A percentile compares a stretch with the other conserved stretches of the same genome.
Evolutionary conservation across 2,113 vertebrate species (phyloP).

Genomic region (Petrocephalus zakoni): DNA sequence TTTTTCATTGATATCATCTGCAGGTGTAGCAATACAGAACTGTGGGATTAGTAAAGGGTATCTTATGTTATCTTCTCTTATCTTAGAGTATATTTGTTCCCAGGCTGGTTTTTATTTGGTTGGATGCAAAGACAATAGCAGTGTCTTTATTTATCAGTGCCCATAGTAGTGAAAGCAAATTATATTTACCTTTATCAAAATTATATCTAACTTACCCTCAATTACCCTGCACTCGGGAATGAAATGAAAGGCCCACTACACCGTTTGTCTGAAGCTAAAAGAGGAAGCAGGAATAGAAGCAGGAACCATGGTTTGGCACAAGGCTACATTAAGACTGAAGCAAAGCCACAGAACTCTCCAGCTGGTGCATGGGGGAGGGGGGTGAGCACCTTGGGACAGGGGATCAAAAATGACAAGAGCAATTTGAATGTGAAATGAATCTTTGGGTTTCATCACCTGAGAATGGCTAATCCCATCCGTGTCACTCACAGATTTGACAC

Average conservation of each 20-base stretch:
- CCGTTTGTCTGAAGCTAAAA: background rate
- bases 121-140: background rate
- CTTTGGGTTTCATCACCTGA: background rate
- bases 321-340: background rate
- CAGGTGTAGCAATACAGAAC: too few relatives aligned
- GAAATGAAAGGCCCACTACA: background rate
- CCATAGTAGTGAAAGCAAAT: background rate
- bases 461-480: background rate
- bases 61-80: too few relatives aligned
- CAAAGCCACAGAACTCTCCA: background rate
- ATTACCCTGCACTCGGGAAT: background rate
- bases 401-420: background rate
- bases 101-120: background rate
- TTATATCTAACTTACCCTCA: background rate
- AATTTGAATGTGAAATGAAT: constrained; percentile 10
- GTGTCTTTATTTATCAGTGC: background rate
- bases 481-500: background rate
- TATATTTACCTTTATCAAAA: background rate
- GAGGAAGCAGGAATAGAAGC: background rate
- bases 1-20: too few relatives aligned
- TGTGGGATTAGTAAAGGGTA: too few relatives aligned
- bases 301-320: background rate
- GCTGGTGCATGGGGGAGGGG: background rate
- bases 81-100: background rate
- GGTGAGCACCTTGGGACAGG: background rate